A percentile compares a stretch with the other conserved stretches of the same genome.
phyloP scores from a whole-genome alignment of 1,140 invertebrate genomes.

The Chrysopa pallens region DNA sequence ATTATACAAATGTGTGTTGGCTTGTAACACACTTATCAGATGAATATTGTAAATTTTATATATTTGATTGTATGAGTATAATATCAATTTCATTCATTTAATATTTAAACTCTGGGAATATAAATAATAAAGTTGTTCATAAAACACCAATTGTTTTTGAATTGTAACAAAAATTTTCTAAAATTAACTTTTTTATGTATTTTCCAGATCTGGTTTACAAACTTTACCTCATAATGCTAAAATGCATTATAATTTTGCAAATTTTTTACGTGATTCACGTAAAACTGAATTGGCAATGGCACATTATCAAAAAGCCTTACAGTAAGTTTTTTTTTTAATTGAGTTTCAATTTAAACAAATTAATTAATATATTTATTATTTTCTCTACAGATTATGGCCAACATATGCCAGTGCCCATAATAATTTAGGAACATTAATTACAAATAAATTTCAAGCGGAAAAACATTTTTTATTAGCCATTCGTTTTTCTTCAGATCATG shows the following conservation, averaged over 20 bases:
- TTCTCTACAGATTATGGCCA: constrained; percentile 55
- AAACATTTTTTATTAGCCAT: constrained; percentile 60
- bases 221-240: constrained; percentile 74
- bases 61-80: too few species aligned
- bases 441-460: constrained; percentile 45
- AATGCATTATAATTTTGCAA: constrained; percentile 82
- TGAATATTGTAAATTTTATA: too few species aligned
- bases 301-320: constrained; percentile 65
- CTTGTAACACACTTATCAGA: too few species aligned
- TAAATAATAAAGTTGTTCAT: too few species aligned
- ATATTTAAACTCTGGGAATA: too few species aligned
- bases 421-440: constrained; percentile 66
- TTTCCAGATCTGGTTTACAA: constrained; percentile 57
- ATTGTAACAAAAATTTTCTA: too few species aligned
- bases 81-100: too few species aligned
- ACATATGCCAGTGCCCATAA: constrained; percentile 76
- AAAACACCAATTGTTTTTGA: too few species aligned
- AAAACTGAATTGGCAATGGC: constrained; percentile 47
- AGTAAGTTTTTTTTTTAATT: constrained; percentile 40
- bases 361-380: constrained; percentile 5
- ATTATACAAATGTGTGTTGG: too few species aligned
- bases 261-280: constrained; percentile 61
- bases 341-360: constrained; percentile 1
- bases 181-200: too few species aligned
- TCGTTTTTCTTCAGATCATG: constrained; percentile 51